Conservation (phyloP, 2,888 invertebrate species). For the Cerceris rybyensis region DNA sequence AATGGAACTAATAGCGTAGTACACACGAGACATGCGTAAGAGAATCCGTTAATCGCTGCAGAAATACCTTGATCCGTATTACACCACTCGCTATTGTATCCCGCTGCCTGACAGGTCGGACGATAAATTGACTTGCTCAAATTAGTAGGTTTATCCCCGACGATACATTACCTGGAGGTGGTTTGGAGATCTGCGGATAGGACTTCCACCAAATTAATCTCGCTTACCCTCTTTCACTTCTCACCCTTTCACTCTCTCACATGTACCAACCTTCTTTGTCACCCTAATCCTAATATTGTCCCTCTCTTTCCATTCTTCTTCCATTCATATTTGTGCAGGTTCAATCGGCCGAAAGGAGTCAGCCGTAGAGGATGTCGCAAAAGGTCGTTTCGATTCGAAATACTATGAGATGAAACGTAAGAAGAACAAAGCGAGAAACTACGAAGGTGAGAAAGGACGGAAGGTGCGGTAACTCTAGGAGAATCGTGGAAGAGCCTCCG, state of each 20-base stretch:
- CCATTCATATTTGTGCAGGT: constrained; percentile 16
- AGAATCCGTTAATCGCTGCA: constrained; percentile 33
- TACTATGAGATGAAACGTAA: background rate
- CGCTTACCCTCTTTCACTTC: constrained; percentile 4
- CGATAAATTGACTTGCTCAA: constrained; percentile 61
- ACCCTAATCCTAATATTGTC: constrained; percentile 1
- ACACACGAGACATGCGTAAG: constrained; percentile 8
- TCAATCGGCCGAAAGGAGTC: constrained; percentile 31
- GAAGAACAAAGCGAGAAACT: constrained; percentile 19
- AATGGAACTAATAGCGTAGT: constrained; percentile 7
- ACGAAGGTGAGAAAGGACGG: constrained; percentile 39
- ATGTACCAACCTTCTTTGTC: background rate
- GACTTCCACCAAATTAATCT: constrained; percentile 52
- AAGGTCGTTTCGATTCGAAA: constrained; percentile 28
- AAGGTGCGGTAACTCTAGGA: constrained; percentile 50
- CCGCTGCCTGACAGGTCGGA: constrained; percentile 34
- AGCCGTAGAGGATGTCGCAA: background rate
- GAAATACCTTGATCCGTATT: constrained; percentile 36
- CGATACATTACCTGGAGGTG: constrained; percentile 52
- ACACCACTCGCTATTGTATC: constrained; percentile 28
- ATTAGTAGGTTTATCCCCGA: constrained; percentile 57
- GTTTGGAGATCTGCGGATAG: constrained; percentile 35
- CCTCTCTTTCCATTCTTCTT: constrained; percentile 10
- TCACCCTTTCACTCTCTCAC: background rate
- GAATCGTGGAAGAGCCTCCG: constrained; percentile 65